Percentiles rank a stretch among this genome's conserved stretches.
Conservation (phyloP, 2,888 invertebrate genomes). For the Ypsolopha scabrella region DNA sequence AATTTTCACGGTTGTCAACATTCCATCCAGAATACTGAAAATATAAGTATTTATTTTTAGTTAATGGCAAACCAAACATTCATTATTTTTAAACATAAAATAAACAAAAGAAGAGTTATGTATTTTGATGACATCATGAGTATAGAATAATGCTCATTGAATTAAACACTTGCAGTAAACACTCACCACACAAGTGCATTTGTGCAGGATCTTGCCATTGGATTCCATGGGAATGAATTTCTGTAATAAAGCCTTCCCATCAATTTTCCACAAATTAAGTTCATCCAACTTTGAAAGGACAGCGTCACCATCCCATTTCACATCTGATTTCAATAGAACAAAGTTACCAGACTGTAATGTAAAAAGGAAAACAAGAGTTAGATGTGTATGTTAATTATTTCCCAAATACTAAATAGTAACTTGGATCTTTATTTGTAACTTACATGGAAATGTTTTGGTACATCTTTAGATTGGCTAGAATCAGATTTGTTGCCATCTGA, state of each 20-base stretch:
- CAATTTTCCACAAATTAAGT: slow-evolving; percentile 77
- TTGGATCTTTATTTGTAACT: slow-evolving; percentile 15
- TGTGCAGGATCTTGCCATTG: slow-evolving; percentile 68
- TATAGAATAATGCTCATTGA: no score
- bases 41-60: slow-evolving; percentile 1
- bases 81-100: no score
- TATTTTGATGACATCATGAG: no score
- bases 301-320: slow-evolving; percentile 70
- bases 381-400: neutral
- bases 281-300: slow-evolving; percentile 64
- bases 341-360: slow-evolving; percentile 73
- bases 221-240: slow-evolving; percentile 75
- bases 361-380: slow-evolving; percentile 6
- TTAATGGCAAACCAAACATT: neutral
- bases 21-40: slow-evolving; percentile 74
- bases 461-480: slow-evolving; percentile 66
- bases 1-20: slow-evolving; percentile 69
- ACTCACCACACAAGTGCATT: slow-evolving; percentile 74
- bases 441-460: slow-evolving; percentile 69
- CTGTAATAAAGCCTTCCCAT: slow-evolving; percentile 75
- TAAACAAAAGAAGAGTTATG: no score
- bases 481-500: slow-evolving; percentile 66
- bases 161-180: neutral
- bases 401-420: neutral
- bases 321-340: slow-evolving; percentile 74